phyloP scores from a whole-genome alignment of 2,888 invertebrate genomes.

The Apotomis capreana region DNA sequence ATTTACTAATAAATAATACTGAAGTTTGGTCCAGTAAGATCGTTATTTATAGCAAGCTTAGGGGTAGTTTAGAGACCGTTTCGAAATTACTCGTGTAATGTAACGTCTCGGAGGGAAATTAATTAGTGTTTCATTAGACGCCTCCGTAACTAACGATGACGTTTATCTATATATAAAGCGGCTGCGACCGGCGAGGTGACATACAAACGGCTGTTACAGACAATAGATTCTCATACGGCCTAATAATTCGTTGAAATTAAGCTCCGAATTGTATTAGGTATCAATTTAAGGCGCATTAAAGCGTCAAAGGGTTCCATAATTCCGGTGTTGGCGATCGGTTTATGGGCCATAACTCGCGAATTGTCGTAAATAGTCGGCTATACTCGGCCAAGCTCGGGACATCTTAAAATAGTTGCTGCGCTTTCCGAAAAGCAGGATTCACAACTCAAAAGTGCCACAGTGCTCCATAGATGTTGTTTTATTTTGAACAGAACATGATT shows the following conservation, averaged over 20 bases:
- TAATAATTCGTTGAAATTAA: constrained; percentile 37
- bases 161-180: constrained; percentile 20
- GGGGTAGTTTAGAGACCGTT: constrained; percentile 22
- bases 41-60: constrained; percentile 68
- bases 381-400: constrained; percentile 59
- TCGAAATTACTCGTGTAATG: constrained; percentile 6
- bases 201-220: constrained; percentile 28
- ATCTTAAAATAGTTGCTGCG: constrained; percentile 66
- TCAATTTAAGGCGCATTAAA: constrained; percentile 68
- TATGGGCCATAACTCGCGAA: constrained; percentile 71
- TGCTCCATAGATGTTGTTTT: constrained; percentile 43
- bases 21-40: constrained; percentile 73
- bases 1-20: constrained; percentile 62
- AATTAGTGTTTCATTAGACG: constrained; percentile 30
- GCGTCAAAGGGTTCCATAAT: constrained; percentile 60
- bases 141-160: constrained; percentile 18
- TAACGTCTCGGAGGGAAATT: constrained; percentile 12
- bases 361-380: constrained; percentile 64
- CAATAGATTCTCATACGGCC: constrained; percentile 28
- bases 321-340: constrained; percentile 64
- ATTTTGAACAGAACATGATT: background rate
- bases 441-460: constrained; percentile 48
- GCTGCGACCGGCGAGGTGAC: constrained; percentile 22
- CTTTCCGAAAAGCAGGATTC: constrained; percentile 54
- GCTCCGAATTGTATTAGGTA: constrained; percentile 51